Percentiles rank a stretch among this genome's conserved stretches.
Evolutionary conservation across 2,888 invertebrate species (phyloP).

Genomic region (Caenorhabditis sp.): DNA sequence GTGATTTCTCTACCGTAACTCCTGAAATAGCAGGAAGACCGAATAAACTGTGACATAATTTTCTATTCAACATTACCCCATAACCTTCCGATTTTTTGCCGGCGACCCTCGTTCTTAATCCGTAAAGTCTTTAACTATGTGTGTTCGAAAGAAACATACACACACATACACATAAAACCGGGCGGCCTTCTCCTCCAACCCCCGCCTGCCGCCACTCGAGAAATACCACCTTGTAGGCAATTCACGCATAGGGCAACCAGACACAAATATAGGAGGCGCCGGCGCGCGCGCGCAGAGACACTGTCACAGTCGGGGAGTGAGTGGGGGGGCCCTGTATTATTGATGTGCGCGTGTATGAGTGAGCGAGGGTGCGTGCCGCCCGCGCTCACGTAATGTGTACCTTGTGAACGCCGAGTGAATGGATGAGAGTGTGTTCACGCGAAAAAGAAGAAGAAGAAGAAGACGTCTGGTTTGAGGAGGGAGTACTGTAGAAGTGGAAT

Average conservation of each 20-base stretch:
- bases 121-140: too few species aligned
- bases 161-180: conserved; percentile 16
- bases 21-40: too few species aligned
- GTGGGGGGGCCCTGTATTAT: conserved; percentile 8
- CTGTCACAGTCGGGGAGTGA: conserved; percentile 9
- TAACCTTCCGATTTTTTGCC: too few species aligned
- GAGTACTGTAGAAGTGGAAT: neutral
- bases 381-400: conserved; percentile 41
- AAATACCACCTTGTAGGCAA: conserved; percentile 40
- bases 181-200: conserved; percentile 29
- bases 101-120: too few species aligned
- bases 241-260: conserved; percentile 29
- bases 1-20: too few species aligned
- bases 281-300: neutral
- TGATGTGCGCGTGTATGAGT: conserved; percentile 5
- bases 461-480: too few species aligned
- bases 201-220: conserved; percentile 22
- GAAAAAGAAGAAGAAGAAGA: neutral
- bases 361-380: conserved; percentile 15
- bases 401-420: conserved; percentile 25
- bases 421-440: neutral
- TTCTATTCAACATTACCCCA: too few species aligned
- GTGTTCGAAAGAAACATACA: conserved; percentile 39
- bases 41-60: too few species aligned
- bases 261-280: conserved; percentile 13